Evolutionary conservation across 64 coral and sea anemone genomes (phyloP).

Genomic region (Porites lutea): DNA sequence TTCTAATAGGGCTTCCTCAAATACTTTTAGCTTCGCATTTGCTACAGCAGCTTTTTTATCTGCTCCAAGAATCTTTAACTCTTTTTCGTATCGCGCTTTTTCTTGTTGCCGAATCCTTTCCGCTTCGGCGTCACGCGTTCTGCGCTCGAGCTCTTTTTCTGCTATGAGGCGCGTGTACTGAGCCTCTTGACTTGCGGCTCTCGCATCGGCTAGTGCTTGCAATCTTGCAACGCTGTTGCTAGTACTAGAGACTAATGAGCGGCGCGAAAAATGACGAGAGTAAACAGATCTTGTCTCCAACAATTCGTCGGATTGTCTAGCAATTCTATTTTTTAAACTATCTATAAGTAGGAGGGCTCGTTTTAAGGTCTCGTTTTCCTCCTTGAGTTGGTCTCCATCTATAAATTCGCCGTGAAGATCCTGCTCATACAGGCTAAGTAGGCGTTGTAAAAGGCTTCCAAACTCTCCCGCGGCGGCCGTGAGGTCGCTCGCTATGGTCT

Average conservation of each 20-base stretch:
- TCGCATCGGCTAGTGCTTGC: slow-evolving; percentile 40
- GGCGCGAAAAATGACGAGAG: background rate
- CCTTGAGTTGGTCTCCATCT: background rate
- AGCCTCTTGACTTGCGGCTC: slow-evolving; percentile 13
- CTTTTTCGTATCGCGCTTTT: too few species aligned
- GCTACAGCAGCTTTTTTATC: background rate
- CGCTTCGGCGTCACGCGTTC: background rate
- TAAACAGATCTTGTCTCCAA: slow-evolving; percentile 15
- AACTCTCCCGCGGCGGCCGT: background rate
- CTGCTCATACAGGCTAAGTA: background rate
- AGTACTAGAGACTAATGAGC: background rate
- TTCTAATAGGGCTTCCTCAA: background rate
- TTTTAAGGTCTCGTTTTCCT: background rate
- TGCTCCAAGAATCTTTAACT: too few species aligned
- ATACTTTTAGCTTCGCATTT: background rate
- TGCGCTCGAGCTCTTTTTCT: slow-evolving; percentile 37
- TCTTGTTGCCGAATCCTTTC: too few species aligned
- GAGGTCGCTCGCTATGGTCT: slow-evolving; percentile 6
- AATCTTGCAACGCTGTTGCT: background rate
- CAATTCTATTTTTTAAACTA: slow-evolving; percentile 1
- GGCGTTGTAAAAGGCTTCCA: background rate
- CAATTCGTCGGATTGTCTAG: slow-evolving; percentile 48
- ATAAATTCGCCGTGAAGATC: background rate
- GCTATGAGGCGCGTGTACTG: slow-evolving; percentile 37
- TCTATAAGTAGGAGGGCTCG: slow-evolving; percentile 9